Base-by-base conservation (phyloP, 1,140 invertebrate species). In the Heliconius himera region DNA sequence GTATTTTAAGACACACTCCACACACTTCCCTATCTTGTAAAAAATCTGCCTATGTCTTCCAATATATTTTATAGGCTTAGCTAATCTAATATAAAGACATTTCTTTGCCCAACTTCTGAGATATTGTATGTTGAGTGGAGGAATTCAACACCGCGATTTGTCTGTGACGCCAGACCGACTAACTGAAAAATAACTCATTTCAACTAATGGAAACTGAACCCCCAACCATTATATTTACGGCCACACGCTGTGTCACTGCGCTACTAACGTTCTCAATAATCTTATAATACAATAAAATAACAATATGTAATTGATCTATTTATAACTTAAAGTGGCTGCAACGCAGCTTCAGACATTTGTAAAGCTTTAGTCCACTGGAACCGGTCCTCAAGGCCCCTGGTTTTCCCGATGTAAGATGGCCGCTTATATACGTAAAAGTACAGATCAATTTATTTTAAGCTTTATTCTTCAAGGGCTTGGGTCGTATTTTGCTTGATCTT, bases 361-460 rank as follows among this genome's bases (percentile, higher is more conserved):
- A 72, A 72, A 72, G 70, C 70, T 72, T 41, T 72, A 72, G 29
- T 72, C 70, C 36, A 72, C 18, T 72, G 70, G 33, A 90, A 92
- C 91, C 88, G 89, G 91, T 93, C 85, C 74, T 88, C 90, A 92
- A 93, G 91, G 91, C 84, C 84, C 83, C 73, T 71, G 91, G 91
- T 87, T 92, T 93, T 93, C 90, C 91, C 90, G 84, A 83, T 80
- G 82, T 88, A 91, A 91, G 82, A 91, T 91, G 89, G 90, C 88
- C 75, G 84, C 79, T 77, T 80, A 72, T 80, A 33, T 73, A 74
- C 54, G 29, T 66, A 22, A 6, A 78, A 22, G 46, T 76, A 70
- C 8, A 46, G 20, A 13, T 6, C 51, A 80, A 73, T 33, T 38
- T 73, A 76, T 22, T 33, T 60, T 80, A 70, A 51, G 33, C 26